phyloP scores from a whole-genome alignment of 2,797 vertebrate genomes.

The Darevskia nairensis region DNA sequence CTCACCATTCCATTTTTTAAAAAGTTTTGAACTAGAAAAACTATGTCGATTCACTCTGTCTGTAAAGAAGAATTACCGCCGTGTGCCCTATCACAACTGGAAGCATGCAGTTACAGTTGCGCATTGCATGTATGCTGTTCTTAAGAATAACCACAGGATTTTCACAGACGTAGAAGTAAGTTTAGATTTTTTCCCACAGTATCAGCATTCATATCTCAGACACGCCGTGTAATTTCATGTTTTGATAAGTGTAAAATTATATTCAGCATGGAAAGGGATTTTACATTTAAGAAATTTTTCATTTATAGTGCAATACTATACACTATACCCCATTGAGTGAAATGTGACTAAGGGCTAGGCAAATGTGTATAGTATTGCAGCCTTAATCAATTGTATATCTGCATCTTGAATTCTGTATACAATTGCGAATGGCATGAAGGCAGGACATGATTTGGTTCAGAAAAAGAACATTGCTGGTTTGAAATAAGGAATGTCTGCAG shows the following conservation, averaged over 20 bases:
- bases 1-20: conserved; percentile 33
- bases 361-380: not conserved
- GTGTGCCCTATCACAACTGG: conserved; percentile 99
- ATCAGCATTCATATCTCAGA: not conserved
- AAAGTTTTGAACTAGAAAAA: conserved; percentile 97
- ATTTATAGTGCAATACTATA: not conserved
- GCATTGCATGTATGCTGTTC: conserved; percentile 97
- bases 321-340: not conserved
- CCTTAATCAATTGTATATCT: not conserved
- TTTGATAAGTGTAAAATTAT: not conserved
- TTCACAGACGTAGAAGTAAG: conserved; percentile 97
- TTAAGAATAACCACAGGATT: conserved; percentile 88
- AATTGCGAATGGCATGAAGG: not conserved
- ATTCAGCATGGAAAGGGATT: not conserved
- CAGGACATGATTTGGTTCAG: too few species aligned
- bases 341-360: not conserved
- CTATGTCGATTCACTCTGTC: conserved; percentile 98
- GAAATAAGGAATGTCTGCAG: not conserved
- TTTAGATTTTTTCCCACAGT: not conserved
- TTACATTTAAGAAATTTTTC: not conserved
- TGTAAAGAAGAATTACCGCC: conserved; percentile 96
- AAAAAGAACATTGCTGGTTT: not conserved
- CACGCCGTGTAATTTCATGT: not conserved
- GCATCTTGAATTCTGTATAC: not conserved
- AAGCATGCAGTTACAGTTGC: conserved; percentile 96